Conservation (phyloP, 2,888 invertebrate genomes). For the Lycaena phlaeas region DNA sequence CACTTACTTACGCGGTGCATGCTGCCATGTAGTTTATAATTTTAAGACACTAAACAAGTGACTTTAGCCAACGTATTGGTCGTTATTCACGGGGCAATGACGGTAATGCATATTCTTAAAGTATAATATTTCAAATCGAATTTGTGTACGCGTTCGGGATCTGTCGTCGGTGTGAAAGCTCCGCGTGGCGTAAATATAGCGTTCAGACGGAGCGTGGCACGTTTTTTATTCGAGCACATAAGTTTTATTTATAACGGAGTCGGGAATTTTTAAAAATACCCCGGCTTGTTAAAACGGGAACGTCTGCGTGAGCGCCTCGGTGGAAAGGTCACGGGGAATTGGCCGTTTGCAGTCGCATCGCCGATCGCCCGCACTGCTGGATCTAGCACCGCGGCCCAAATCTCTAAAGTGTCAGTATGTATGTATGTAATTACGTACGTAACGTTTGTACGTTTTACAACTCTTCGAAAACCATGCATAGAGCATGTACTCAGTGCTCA, state of each 20-base stretch:
- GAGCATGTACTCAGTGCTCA: too few relatives aligned
- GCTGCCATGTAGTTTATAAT: too few relatives aligned
- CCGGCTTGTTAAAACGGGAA: conserved; percentile 41
- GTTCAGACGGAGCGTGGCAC: conserved; percentile 28
- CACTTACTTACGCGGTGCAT: too few relatives aligned
- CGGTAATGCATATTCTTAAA: too few relatives aligned
- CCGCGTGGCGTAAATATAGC: conserved; percentile 38
- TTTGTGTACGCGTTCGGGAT: neutral
- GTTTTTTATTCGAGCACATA: conserved; percentile 23
- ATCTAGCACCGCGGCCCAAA: too few relatives aligned
- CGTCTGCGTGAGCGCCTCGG: conserved; percentile 35
- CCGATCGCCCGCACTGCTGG: conserved; percentile 2
- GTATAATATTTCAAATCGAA: neutral
- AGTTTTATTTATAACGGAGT: conserved; percentile 34
- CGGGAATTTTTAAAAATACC: conserved; percentile 35
- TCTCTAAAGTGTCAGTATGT: too few relatives aligned
- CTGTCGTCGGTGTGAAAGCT: conserved; percentile 2
- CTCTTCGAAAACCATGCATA: too few relatives aligned
- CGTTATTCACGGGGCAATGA: too few relatives aligned
- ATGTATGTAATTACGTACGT: too few relatives aligned
- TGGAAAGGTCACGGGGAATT: conserved; percentile 58
- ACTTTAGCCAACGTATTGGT: too few relatives aligned
- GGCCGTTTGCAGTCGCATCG: conserved; percentile 15
- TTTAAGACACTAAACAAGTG: too few relatives aligned
- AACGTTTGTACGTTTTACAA: too few relatives aligned